Evolutionary conservation across 2,888 invertebrate species (phyloP).

Genomic region (Lissonota sp.): DNA sequence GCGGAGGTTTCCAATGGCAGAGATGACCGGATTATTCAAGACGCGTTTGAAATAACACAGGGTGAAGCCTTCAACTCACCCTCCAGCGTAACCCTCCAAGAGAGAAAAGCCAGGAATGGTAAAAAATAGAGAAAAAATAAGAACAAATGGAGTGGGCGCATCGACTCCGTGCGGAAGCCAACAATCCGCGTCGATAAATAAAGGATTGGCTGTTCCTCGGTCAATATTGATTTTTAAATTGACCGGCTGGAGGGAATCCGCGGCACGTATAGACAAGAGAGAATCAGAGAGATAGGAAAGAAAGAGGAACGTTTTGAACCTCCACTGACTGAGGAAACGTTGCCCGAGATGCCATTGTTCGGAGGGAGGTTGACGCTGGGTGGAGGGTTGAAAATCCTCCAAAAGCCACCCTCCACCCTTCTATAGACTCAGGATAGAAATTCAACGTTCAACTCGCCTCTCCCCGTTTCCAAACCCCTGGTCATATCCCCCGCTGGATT

Average conservation of each 20-base stretch:
- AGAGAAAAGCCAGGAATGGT: conserved; percentile 25
- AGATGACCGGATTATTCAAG: conserved; percentile 81
- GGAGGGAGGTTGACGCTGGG: conserved; percentile 30
- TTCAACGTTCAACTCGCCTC: conserved; percentile 71
- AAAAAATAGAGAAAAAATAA: conserved; percentile 36
- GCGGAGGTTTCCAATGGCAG: conserved; percentile 31
- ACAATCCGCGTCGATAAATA: conserved; percentile 82
- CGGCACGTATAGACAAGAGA: conserved; percentile 61
- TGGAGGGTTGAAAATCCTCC: conserved; percentile 64
- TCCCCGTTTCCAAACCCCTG: conserved; percentile 11
- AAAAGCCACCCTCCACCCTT: conserved; percentile 31
- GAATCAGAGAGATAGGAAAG: not conserved
- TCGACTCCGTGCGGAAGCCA: conserved; percentile 67
- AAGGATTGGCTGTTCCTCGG: conserved; percentile 82
- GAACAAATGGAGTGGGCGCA: conserved; percentile 30
- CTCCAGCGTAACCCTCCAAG: not conserved
- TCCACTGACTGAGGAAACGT: conserved; percentile 43
- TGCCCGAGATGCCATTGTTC: conserved; percentile 37
- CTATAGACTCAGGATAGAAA: conserved; percentile 76
- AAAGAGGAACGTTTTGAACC: conserved; percentile 27
- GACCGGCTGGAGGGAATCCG: conserved; percentile 82
- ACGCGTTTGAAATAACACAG: conserved; percentile 80
- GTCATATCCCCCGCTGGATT: conserved; percentile 47
- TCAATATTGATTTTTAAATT: conserved; percentile 84
- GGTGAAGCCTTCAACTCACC: conserved; percentile 72